Evolutionary conservation across 2,113 vertebrate species (phyloP), one percentile per base, ranked within the genome.

Genomic region (Prunella fulvescens): DNA sequence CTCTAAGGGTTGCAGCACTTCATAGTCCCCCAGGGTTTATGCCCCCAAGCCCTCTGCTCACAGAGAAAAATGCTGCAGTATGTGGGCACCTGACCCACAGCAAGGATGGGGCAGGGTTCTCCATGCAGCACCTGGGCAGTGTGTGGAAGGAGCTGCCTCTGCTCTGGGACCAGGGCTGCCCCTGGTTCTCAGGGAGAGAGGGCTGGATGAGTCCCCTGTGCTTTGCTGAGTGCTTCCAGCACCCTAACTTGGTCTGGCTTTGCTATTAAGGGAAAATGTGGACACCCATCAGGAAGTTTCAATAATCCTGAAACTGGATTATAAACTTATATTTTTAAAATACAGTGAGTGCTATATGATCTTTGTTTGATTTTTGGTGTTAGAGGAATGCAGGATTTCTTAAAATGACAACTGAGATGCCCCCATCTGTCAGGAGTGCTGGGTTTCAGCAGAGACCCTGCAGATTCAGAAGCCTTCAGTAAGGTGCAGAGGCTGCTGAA

Each of bases 331-430:
- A 4, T 19, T 69, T 87, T 78, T 2, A 37, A 94, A 69, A 60
- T n/a, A 47, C 3, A 64, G 0, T 19, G 69, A 45, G 10, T 24
- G 11, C 11, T 67, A 31, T 29, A 35, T 65, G 48, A 28, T 20
- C 8, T 69, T 67, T 66, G 15, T 37, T 71, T 73, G 51, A 48
- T 47, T 94, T 70, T 14, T 33, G 19, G 11, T 5, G 3, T 44
- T 74, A 62, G 47, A 81, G 17, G 22, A 78, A 66, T 0, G 0
- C 4, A 6, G 0, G 11, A 24, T 61, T 62, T 76, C 40, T 64
- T 31, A 53, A 70, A 39, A 80, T 0, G 2, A 60, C 10, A n/a
- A 7, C 25, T 26, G 22, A 65, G 31, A 60, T 19, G 14, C 10
- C 5, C 20, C 12, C 14, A 22, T 42, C 79, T 81, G 65, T 60